Percentiles rank a stretch among this genome's conserved stretches.
Evolutionary conservation across 2,113 vertebrate species (phyloP).

Genomic region (Siniperca chuatsi): DNA sequence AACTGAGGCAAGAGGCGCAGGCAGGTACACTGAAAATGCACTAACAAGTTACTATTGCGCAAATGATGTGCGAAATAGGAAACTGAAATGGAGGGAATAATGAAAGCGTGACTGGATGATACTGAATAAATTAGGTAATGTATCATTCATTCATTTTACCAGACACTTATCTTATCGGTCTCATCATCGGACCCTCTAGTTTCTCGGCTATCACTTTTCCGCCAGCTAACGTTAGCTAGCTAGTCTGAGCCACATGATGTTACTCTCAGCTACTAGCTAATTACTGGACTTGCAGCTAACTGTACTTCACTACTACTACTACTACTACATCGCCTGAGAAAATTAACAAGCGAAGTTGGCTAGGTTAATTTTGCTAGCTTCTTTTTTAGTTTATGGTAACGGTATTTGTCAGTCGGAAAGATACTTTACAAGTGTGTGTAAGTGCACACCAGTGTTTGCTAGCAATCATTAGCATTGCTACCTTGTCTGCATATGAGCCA

Average conservation of each 20-base stretch:
- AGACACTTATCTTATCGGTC: neutral
- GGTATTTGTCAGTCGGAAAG: neutral
- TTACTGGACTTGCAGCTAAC: neutral
- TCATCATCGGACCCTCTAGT: neutral
- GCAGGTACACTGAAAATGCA: slow-evolving; percentile 20
- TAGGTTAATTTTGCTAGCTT: neutral
- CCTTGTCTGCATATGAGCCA: neutral
- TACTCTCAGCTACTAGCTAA: slow-evolving; percentile 37
- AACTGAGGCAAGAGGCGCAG: slow-evolving; percentile 24
- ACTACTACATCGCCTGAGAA: no score
- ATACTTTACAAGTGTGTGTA: neutral
- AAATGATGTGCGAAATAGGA: neutral
- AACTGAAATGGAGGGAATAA: slow-evolving; percentile 22
- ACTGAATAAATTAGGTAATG: slow-evolving; percentile 47
- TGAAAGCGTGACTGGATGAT: slow-evolving; percentile 29
- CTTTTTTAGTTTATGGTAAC: no score
- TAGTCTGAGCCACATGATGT: slow-evolving; percentile 28
- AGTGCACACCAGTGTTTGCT: slow-evolving; percentile 26
- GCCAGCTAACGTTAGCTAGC: slow-evolving; percentile 31
- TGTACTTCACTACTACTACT: neutral
- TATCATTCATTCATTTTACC: slow-evolving; percentile 13
- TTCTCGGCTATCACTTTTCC: slow-evolving; percentile 3
- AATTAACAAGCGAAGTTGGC: neutral
- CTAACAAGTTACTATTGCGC: slow-evolving; percentile 30
- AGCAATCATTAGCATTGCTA: slow-evolving; percentile 57